phyloP scores from a whole-genome alignment of 2,888 invertebrate genomes.

The Anodontia alba region DNA sequence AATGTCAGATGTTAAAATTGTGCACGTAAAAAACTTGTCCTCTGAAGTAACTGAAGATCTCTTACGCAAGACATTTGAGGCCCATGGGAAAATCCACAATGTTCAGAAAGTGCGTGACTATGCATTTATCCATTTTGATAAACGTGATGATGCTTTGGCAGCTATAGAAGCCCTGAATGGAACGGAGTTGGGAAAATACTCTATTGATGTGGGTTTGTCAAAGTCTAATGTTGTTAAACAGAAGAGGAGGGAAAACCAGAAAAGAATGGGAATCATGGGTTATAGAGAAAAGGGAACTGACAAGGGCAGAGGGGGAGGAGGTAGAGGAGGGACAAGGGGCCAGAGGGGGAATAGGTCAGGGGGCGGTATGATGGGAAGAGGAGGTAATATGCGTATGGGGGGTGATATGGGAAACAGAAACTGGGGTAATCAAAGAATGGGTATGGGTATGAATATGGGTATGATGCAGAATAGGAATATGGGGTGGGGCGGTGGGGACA shows the following conservation, averaged over 20 bases:
- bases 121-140: slow-evolving; percentile 56
- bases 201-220: slow-evolving; percentile 44
- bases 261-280: neutral
- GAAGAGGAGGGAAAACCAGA: slow-evolving; percentile 28
- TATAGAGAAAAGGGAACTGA: neutral
- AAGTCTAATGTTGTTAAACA: slow-evolving; percentile 44
- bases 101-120: slow-evolving; percentile 59
- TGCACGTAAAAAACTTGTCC: slow-evolving; percentile 48
- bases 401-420: neutral
- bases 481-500: neutral
- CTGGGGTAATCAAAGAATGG: slow-evolving; percentile 3
- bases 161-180: slow-evolving; percentile 47
- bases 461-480: neutral
- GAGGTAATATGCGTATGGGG: neutral
- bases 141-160: slow-evolving; percentile 37
- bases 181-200: slow-evolving; percentile 31
- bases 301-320: slow-evolving; percentile 33
- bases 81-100: slow-evolving; percentile 44
- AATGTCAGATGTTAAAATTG: slow-evolving; percentile 37
- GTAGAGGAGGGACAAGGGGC: slow-evolving; percentile 10
- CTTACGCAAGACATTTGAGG: slow-evolving; percentile 48
- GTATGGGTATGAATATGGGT: neutral
- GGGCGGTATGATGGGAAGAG: neutral
- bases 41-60: slow-evolving; percentile 42
- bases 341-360: neutral